Conservation (phyloP, 2,113 vertebrate species). For the Grantiella picta region DNA sequence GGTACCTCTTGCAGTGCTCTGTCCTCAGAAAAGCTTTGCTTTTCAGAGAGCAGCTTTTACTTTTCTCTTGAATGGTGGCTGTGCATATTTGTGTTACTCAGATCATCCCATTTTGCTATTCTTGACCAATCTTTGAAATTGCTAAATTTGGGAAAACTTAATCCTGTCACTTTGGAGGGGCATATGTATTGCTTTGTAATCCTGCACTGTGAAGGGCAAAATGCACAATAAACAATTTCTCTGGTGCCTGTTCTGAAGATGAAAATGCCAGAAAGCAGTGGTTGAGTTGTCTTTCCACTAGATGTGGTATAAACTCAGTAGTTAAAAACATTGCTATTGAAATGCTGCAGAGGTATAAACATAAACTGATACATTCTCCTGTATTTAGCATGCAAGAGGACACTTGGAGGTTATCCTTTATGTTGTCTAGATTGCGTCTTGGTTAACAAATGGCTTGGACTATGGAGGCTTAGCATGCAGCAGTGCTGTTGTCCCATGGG, state of each 20-base stretch:
- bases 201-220: not conserved
- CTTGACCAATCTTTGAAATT: not conserved
- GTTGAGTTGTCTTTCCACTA: not conserved
- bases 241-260: not conserved
- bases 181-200: not conserved
- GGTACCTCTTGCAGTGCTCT: not conserved
- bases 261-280: not conserved
- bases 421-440: not conserved
- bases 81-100: not conserved
- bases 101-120: not conserved
- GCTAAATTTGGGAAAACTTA: not conserved
- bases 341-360: not conserved
- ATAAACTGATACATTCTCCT: not conserved
- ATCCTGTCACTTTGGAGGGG: not conserved
- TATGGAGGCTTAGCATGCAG: not conserved
- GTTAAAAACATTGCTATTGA: not conserved
- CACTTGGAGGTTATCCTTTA: not conserved
- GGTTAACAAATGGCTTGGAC: slow-evolving; percentile 1
- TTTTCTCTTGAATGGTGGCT: not conserved
- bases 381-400: not conserved
- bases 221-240: not conserved
- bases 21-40: not conserved
- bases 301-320: not conserved
- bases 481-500: not conserved
- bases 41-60: not conserved